Evolutionary conservation across 2,888 invertebrate genomes (phyloP).

Genomic region (Ichneumoninae sp.): DNA sequence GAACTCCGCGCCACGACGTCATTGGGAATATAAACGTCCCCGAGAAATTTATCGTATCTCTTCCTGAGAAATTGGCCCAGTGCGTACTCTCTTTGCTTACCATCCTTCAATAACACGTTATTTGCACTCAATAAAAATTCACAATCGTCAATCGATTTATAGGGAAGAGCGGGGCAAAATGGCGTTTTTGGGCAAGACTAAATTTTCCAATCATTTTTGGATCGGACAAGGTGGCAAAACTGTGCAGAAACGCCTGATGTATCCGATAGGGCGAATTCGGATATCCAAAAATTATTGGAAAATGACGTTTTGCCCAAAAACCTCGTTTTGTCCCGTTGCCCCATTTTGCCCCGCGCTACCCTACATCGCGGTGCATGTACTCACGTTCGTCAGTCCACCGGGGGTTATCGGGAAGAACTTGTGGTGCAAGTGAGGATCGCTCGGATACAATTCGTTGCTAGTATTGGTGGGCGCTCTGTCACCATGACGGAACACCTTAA

Average conservation of each 20-base stretch:
- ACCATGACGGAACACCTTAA: constrained; percentile 89
- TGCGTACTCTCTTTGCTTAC: constrained; percentile 66
- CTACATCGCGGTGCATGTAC: constrained; percentile 15
- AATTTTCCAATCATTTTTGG: too few relatives aligned
- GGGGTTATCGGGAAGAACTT: constrained; percentile 87
- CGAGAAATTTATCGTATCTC: constrained; percentile 64
- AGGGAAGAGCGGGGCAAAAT: too few relatives aligned
- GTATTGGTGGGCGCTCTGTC: constrained; percentile 88
- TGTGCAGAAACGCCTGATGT: too few relatives aligned
- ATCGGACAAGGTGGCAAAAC: too few relatives aligned
- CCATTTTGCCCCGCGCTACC: too few relatives aligned
- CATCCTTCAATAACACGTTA: constrained; percentile 35
- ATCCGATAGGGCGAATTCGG: too few relatives aligned
- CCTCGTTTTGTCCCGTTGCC: too few relatives aligned
- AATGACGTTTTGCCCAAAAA: too few relatives aligned
- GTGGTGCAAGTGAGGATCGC: constrained; percentile 86
- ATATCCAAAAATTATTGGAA: too few relatives aligned
- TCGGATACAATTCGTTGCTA: constrained; percentile 86
- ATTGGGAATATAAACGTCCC: constrained; percentile 52
- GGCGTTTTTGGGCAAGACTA: too few relatives aligned
- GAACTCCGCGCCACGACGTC: constrained; percentile 69
- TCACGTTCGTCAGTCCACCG: constrained; percentile 74
- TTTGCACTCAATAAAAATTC: neutral
- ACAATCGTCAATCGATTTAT: neutral
- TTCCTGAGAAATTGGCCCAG: constrained; percentile 60